Evolutionary conservation across 2,797 vertebrate genomes (phyloP), one percentile per base, ranked within the genome.

Genomic region (Pseudotriccus pelzelni): DNA sequence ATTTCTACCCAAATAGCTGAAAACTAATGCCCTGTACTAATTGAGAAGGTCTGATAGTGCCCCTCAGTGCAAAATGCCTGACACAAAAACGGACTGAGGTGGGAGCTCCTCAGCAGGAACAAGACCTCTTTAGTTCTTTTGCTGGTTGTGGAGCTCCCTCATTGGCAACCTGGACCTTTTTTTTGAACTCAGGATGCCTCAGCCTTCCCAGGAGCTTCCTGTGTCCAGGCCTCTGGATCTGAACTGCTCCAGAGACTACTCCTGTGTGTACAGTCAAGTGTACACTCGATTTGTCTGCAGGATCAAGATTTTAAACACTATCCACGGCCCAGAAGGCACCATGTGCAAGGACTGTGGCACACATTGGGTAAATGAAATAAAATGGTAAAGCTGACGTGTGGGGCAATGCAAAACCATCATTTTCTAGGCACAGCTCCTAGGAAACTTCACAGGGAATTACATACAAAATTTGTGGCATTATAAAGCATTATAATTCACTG

Each of bases 401-500:
- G 24, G 41, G 32, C 49, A 23, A 16, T 52, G 78, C 30, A 7
- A 24, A 86, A 84, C 25, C 59, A 70, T 50, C 5, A 6, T 79
- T 87, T 94, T 79, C 55, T 37, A 90, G 64, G 55, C 70, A 82
- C n/a, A 44, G 59, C 24, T 91, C 74, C 47, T 60, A 59, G 52
- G 62, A 79, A 88, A 63, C 49, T 87, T 92, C 67, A 44, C 43
- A 80, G 56, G 44, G 75, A 87, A 67, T 91, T 93, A n/a, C 19
- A 10, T 44, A 63, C 6, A 76, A 46, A 88, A 93, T 88, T 66
- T 66, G 53, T 76, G 70, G 83, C 55, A 49, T 94, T 90, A 62
- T 70, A 84, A 74, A 89, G 60, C 72, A 27, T 84, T 89, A 43
- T 78, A 94, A 94, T 86, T 91, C 70, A 67, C 62, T 58, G 70